Evolutionary conservation across 2,888 invertebrate genomes (phyloP), one percentile per base, ranked within the genome.

Genomic region (Melanotus villosus): DNA sequence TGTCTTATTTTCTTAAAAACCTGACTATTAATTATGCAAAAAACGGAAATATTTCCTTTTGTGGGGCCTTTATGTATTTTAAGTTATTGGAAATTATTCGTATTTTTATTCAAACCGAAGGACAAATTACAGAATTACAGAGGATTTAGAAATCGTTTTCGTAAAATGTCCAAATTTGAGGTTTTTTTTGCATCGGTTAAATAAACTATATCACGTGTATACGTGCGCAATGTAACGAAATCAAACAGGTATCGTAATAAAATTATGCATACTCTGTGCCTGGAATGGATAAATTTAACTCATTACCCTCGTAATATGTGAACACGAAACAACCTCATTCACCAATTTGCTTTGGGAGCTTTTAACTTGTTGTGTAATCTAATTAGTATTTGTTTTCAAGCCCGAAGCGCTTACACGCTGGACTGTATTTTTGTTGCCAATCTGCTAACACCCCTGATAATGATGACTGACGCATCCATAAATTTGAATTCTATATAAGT

Each of bases 371-470:
- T 75, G 75, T 73, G 68, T 76, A 76, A 76, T 74, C 73, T 75
- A 76, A 76, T 76, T 76, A 76, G 73, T 71, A 73, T 75, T 76
- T 76, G 76, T 76, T 76, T 76, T 75, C 71, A 72, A 69, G 73
- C 73, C 72, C 68, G 73, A 68, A 73, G 71, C 76, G 72, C 30
- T 73, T 73, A 73, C 72, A 75, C 71, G 73, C 64, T 70, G 66
- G 68, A 68, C 73, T 73, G 70, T 74, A 72, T 74, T 75, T 75
- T 73, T 74, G 71, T 75, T 75, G 72, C 65, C 70, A 68, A 73
- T 73, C 65, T 57, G 34, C 62, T 62, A 65, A 59, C 69, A 59
- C 65, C 69, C 54, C 43, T 16, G 18, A 59, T 52, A 57, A 54
- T 54, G 36, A 45, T 65, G 21, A 65, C 45, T 57, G 43, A 56